Evolutionary conservation across 2,888 invertebrate genomes (phyloP).

Genomic region (Standfussiana lucernea): DNA sequence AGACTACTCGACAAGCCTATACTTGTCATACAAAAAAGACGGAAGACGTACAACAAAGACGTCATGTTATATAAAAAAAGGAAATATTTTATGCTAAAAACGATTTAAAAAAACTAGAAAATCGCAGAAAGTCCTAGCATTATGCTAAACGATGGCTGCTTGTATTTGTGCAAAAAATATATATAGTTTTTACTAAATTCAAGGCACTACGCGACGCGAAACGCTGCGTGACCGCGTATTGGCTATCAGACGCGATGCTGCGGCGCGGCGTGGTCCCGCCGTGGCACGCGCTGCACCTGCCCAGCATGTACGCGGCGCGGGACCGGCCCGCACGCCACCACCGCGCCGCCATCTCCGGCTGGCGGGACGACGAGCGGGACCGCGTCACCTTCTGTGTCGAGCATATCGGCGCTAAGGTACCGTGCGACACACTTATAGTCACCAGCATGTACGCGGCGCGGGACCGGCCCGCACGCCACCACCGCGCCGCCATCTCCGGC

Average conservation of each 20-base stretch:
- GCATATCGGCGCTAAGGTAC: slow-evolving; percentile 93
- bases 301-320: slow-evolving; percentile 92
- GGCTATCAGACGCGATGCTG: slow-evolving; percentile 97
- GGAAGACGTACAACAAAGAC: not conserved
- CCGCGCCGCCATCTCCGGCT: slow-evolving; percentile 96
- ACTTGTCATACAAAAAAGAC: not conserved
- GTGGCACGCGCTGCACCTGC: slow-evolving; percentile 98
- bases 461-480: slow-evolving; percentile 94
- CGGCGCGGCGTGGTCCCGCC: slow-evolving; percentile 97
- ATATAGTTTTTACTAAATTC: not conserved
- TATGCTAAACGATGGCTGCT: not conserved
- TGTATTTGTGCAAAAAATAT: no score
- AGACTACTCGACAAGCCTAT: not conserved
- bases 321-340: slow-evolving; percentile 94
- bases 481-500: slow-evolving; percentile 96
- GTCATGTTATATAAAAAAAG: no score
- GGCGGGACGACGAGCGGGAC: slow-evolving; percentile 95
- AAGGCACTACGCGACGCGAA: slow-evolving; percentile 92
- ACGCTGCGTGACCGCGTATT: slow-evolving; percentile 95
- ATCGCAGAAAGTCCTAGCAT: not conserved
- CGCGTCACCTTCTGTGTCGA: slow-evolving; percentile 96
- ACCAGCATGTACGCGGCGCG: slow-evolving; percentile 91
- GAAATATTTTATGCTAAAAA: not conserved
- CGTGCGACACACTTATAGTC: slow-evolving; percentile 1
- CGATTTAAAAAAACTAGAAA: not conserved